Base-by-base conservation (phyloP, 2,113 vertebrate genomes). In the Propithecus coquereli region DNA sequence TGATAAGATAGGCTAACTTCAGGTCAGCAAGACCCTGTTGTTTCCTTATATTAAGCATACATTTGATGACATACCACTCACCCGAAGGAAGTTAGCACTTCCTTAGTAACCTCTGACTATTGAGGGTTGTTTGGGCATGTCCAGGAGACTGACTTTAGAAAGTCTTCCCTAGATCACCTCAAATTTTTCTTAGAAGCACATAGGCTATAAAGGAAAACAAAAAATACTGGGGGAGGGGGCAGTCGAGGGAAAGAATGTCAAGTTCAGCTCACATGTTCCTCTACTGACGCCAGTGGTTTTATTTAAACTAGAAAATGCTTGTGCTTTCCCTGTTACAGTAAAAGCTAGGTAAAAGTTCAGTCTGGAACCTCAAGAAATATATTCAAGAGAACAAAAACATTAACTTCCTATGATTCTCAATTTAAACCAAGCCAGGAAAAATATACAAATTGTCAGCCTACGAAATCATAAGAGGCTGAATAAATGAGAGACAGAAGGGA, bases 381-480 rank as follows among this genome's bases (percentile, higher is more conserved):
- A 81, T 52, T 83, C 59, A 61, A 87, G 50, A 91, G 79, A 95
- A 95, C 45, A 90, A 97, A 96, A 97, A 92, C 59, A 94, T 71
- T 92, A 74, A 94, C 66, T 95, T 79, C 52, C 20, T 47, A 23
- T 59, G 81, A n/a, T 80, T 93, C 59, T 85, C 85, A 84, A 81
- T 73, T 95, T 95, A 96, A 97, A 71, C 70, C 85, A 85, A 43
- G 93, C 81, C 93, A 96, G 77, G 61, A 92, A 92, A 92, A 97
- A 95, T 37, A 97, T 0, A 94, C 71, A 85, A 87, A 93, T 43
- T 65, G 43, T 95, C 96, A 95, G 76, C 45, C 65, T 73, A 71
- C 3, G 5, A 92, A 85, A 81, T 71, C 52, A 4, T 34, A 65
- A 94, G 52, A 96, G 43, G 45, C 70, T 77, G 43, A 86, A 88